Base-by-base conservation (phyloP, 2,113 vertebrate genomes). In the Lethenteron reissneri region DNA sequence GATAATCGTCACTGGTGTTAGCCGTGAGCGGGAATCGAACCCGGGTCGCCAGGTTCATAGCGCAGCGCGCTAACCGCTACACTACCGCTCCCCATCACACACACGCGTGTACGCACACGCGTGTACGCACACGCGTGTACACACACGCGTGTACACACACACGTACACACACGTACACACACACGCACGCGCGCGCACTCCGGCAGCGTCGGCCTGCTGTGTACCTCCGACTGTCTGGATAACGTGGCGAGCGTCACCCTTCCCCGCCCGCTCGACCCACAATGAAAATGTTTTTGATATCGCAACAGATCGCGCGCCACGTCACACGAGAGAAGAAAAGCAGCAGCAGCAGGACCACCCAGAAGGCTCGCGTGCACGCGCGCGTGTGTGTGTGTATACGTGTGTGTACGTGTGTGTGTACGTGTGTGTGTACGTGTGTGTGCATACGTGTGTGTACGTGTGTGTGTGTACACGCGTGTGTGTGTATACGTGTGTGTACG, bases 401-500 rank as follows among this genome's bases (percentile, higher is more conserved):
- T 25, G 3, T 25, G 3, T 71, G 70, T 71, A 56, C 25, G 17
- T 64, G 70, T 71, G 21, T 70, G 70, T 71, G 21, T 71, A 4
- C 3, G 3, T 4, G 70, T 71, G 21, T 71, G 70, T 71, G 3
- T 4, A 25, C 17, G 17, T 64, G 17, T 71, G 21, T 71, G 70
- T 71, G 3, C 3, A 25, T 4, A 4, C 25, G 70, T 71, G 21
- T 4, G 70, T 71, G 21, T 71, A 21, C 3, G 17, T 64, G 21
- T 21, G 21, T 21, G 70, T 71, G 21, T 71, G 70, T 71, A 56
- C 25, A 21, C 21, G 21, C 21, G 70, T 71, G 21, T 71, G 70
- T 70, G 21, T 71, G 70, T 71, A 4, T 4, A 4, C 3, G 25
- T 71, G 21, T 21, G 21, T 21, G 21, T 21, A 25, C 25, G 21